Percentiles rank a stretch among this genome's conserved stretches.
phyloP scores from a whole-genome alignment of 2,797 vertebrate species.

The Alosa sapidissima region DNA sequence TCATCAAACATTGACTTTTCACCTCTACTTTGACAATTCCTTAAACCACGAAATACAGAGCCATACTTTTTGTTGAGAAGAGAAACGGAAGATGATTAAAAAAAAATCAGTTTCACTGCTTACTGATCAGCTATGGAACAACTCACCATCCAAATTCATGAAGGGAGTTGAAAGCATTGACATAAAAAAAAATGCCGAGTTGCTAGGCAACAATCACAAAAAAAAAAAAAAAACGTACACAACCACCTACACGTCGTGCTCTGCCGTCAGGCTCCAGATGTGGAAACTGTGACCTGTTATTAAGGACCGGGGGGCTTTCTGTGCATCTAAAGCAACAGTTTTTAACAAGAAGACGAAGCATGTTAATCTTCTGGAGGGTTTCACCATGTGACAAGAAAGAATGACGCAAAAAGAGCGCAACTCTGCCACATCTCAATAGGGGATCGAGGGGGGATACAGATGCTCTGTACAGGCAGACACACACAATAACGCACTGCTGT shows the following conservation, averaged over 20 bases:
- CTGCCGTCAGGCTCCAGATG: neutral
- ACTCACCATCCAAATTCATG: neutral
- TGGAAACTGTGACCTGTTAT: neutral
- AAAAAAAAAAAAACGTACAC: neutral
- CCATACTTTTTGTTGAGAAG: neutral
- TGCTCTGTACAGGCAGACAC: neutral
- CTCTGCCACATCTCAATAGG: slow-evolving; percentile 41
- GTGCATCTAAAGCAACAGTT: neutral
- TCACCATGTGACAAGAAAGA: slow-evolving; percentile 25
- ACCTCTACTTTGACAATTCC: slow-evolving; percentile 58
- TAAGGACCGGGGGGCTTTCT: neutral
- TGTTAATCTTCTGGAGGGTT: slow-evolving; percentile 3
- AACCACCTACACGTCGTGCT: neutral
- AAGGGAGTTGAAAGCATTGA: neutral
- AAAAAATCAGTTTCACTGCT: neutral
- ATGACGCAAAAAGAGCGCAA: slow-evolving; percentile 52
- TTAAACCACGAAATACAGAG: neutral
- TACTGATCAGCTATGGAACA: neutral
- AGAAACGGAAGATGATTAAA: neutral
- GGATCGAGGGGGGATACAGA: slow-evolving; percentile 8
- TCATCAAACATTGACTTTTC: slow-evolving; percentile 59
- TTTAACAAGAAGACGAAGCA: slow-evolving; percentile 27
- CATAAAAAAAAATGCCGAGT: neutral
- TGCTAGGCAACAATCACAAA: slow-evolving; percentile 7
- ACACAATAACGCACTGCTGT: neutral